A percentile compares a stretch with the other conserved stretches of the same genome.
These are phyloP conservation scores for Venusia cambrica DNA, from an alignment of 2,888 invertebrate species.

Conservation along the genomic window DNA sequence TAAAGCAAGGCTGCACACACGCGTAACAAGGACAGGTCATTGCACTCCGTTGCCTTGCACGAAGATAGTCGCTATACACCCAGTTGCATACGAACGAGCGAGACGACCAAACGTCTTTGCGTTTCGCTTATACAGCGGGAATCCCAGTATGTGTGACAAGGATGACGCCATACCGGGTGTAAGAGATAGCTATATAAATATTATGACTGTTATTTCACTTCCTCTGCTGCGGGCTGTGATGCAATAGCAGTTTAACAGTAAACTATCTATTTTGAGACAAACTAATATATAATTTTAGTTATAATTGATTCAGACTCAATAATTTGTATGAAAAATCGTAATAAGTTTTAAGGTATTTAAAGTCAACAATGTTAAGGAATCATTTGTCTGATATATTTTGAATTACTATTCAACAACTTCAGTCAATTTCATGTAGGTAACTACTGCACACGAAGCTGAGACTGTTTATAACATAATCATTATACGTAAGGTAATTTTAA, in stretches of 20 bases:
- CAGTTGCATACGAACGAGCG: slow-evolving; percentile 41
- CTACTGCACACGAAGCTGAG: too few relatives aligned
- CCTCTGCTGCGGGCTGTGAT: slow-evolving; percentile 79
- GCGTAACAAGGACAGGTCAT: slow-evolving; percentile 79
- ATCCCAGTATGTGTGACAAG: slow-evolving; percentile 56
- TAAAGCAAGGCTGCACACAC: slow-evolving; percentile 80
- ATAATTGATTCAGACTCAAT: slow-evolving; percentile 34
- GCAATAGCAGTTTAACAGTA: slow-evolving; percentile 72
- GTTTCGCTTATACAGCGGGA: slow-evolving; percentile 50
- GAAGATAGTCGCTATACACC: slow-evolving; percentile 54
- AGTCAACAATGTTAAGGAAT: background rate
- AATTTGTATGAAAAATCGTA: slow-evolving; percentile 6
- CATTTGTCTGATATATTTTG: slow-evolving; percentile 13
- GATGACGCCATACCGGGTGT: slow-evolving; percentile 56
- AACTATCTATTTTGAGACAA: slow-evolving; percentile 71
- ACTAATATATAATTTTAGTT: slow-evolving; percentile 51
- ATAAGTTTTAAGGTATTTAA: slow-evolving; percentile 1
- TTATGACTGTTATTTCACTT: slow-evolving; percentile 80
- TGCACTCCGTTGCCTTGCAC: slow-evolving; percentile 78
- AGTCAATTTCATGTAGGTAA: too few relatives aligned
- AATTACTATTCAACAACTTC: background rate
- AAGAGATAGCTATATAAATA: slow-evolving; percentile 73
- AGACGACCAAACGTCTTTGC: slow-evolving; percentile 40
- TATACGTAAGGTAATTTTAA: too few relatives aligned
- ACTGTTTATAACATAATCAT: too few relatives aligned